phyloP scores from a whole-genome alignment of 2,113 vertebrate species.

The Tyto alba region DNA sequence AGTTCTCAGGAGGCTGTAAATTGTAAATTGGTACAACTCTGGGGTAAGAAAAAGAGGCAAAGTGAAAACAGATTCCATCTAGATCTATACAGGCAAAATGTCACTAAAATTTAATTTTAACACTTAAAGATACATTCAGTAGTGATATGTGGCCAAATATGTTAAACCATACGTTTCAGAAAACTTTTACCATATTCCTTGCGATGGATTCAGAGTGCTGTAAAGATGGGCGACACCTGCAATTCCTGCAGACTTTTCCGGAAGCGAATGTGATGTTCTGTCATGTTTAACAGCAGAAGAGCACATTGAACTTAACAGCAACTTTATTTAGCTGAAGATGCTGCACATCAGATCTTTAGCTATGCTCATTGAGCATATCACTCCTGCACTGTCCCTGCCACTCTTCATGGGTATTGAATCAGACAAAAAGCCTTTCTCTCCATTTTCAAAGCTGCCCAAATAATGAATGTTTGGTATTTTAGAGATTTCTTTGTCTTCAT shows the following conservation, averaged over 20 bases:
- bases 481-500: not conserved
- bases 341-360: not conserved
- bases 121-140: not conserved
- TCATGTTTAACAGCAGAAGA: not conserved
- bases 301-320: not conserved
- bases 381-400: not conserved
- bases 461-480: not conserved
- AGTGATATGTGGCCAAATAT: not conserved
- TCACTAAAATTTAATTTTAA: not conserved
- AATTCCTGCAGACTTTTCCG: not conserved
- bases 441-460: not conserved
- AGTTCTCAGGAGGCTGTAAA: not conserved
- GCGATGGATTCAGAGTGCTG: not conserved
- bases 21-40: not conserved
- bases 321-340: not conserved
- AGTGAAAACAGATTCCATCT: not conserved
- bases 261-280: not conserved
- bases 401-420: not conserved
- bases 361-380: accelerated
- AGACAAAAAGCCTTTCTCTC: not conserved
- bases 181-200: not conserved
- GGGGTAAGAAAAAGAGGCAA: not conserved
- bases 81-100: not conserved
- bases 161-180: not conserved
- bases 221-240: not conserved